phyloP scores from a whole-genome alignment of 2,888 invertebrate species.

The Epistrophe grossulariae region DNA sequence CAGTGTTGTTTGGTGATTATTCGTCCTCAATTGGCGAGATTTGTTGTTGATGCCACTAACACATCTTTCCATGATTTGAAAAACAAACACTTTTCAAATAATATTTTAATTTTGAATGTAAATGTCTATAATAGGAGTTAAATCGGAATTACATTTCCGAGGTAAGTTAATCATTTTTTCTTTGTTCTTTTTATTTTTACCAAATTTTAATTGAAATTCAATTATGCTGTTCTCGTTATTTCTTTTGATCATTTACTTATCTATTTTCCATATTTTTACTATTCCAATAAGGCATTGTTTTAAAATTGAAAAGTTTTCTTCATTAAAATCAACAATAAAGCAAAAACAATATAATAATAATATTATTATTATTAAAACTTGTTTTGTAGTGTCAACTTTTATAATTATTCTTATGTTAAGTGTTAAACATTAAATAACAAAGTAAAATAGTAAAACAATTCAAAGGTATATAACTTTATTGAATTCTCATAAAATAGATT shows the following conservation, averaged over 20 bases:
- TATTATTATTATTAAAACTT: background rate
- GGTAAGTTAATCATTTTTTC: conserved; percentile 52
- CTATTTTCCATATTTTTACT: background rate
- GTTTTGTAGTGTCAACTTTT: conserved; percentile 43
- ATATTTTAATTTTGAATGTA: conserved; percentile 44
- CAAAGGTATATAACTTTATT: conserved; percentile 37
- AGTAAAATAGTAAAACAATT: conserved; percentile 7
- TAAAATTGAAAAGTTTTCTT: conserved; percentile 2
- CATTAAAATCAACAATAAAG: conserved; percentile 17
- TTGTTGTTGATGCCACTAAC: conserved; percentile 52
- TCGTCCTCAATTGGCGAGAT: conserved; percentile 18
- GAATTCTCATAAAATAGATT: conserved; percentile 51
- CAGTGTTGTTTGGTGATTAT: conserved; percentile 25
- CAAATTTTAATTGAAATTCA: conserved; percentile 16
- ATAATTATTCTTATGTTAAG: conserved; percentile 45
- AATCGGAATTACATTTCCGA: conserved; percentile 35
- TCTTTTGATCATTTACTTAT: conserved; percentile 12
- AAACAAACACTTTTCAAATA: conserved; percentile 2
- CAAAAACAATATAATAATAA: background rate
- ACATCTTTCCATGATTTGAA: conserved; percentile 37
- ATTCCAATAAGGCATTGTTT: conserved; percentile 39
- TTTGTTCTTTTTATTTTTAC: background rate
- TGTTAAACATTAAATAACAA: conserved; percentile 39
- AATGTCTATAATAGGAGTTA: conserved; percentile 33
- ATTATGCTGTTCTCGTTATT: conserved; percentile 51